A percentile compares a stretch with the other conserved stretches of the same genome.
Evolutionary conservation across 1,140 invertebrate species (phyloP).

Genomic region (Wasmannia auropunctata): DNA sequence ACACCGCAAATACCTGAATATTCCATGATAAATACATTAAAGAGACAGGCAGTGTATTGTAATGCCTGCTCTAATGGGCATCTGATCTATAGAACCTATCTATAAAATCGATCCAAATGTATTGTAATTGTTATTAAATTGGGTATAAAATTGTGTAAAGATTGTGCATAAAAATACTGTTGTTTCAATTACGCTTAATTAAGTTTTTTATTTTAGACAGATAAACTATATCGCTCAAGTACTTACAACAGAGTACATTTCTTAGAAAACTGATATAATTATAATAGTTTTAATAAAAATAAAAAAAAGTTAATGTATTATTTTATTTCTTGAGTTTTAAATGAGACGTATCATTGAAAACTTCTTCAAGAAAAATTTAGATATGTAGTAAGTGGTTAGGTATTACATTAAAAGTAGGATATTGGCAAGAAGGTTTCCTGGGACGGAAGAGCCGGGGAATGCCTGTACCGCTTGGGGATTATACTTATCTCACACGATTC

Average conservation of each 20-base stretch:
- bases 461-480: slow-evolving; percentile 4
- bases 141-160: neutral
- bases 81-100: slow-evolving; percentile 6
- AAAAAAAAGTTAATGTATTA: neutral
- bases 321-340: neutral
- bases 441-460: neutral
- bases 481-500: slow-evolving; percentile 35
- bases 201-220: neutral
- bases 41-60: slow-evolving; percentile 26
- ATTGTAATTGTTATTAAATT: slow-evolving; percentile 8
- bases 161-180: neutral
- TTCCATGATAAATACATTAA: slow-evolving; percentile 54
- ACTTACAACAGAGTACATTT: neutral
- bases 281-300: neutral
- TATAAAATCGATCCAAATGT: neutral
- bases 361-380: neutral
- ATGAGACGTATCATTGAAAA: neutral
- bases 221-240: neutral
- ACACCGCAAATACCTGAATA: slow-evolving; percentile 62
- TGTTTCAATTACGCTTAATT: neutral
- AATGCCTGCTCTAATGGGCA: neutral
- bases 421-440: slow-evolving; percentile 19
- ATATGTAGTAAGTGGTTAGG: neutral
- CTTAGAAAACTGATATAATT: neutral
- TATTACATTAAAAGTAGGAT: neutral